phyloP scores from a whole-genome alignment of 2,888 invertebrate species.

The Thera britannica region DNA sequence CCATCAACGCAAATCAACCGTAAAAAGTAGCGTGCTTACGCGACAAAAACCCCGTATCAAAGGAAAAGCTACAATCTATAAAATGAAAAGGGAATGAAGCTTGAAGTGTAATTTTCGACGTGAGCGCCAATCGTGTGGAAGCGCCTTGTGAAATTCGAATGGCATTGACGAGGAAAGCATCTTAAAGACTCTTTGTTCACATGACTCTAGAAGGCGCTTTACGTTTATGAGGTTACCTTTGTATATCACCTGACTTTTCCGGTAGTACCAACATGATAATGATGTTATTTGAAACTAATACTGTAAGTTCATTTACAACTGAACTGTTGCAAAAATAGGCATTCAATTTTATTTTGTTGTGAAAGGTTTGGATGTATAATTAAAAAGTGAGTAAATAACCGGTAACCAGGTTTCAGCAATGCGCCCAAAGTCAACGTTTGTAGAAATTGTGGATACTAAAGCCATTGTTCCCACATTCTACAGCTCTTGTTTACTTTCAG shows the following conservation, averaged over 20 bases:
- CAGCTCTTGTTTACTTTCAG: slow-evolving; percentile 24
- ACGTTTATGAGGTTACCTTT: not conserved
- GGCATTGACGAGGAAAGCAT: slow-evolving; percentile 30
- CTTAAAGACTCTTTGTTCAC: slow-evolving; percentile 29
- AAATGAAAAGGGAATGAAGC: slow-evolving; percentile 1
- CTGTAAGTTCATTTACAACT: not conserved
- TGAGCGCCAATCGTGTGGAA: slow-evolving; percentile 32
- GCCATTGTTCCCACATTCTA: slow-evolving; percentile 37
- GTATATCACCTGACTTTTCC: not conserved
- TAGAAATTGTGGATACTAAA: slow-evolving; percentile 28
- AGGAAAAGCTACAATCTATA: slow-evolving; percentile 4
- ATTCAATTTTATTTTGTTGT: too few species aligned
- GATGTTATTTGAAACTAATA: not conserved
- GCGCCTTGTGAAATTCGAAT: slow-evolving; percentile 38
- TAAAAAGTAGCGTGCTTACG: slow-evolving; percentile 1
- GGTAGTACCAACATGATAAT: not conserved
- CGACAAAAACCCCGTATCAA: slow-evolving; percentile 3
- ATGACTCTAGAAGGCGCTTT: slow-evolving; percentile 17
- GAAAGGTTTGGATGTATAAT: too few species aligned
- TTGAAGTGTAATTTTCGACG: slow-evolving; percentile 12
- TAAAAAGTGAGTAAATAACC: too few species aligned
- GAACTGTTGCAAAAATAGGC: too few species aligned
- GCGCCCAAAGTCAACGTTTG: slow-evolving; percentile 1
- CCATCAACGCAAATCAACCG: slow-evolving; percentile 5
- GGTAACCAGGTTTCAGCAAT: not conserved